phyloP scores from a whole-genome alignment of 2,888 invertebrate genomes.

The Aelia acuminata region DNA sequence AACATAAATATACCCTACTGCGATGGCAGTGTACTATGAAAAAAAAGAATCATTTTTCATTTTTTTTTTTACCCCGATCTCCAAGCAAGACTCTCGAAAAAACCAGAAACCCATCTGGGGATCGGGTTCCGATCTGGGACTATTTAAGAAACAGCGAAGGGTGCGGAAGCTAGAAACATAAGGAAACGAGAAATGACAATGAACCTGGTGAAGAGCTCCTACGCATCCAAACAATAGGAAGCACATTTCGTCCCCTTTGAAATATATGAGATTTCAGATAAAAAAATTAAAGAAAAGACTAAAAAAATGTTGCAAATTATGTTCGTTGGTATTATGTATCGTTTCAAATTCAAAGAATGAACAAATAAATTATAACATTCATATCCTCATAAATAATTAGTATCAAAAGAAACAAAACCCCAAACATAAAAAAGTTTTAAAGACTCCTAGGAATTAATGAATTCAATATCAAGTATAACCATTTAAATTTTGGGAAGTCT shows the following conservation, averaged over 20 bases:
- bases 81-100: background rate
- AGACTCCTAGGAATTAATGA: too few species aligned
- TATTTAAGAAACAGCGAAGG: slow-evolving; percentile 27
- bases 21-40: background rate
- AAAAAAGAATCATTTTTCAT: background rate
- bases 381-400: too few species aligned
- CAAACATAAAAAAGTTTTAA: too few species aligned
- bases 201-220: background rate
- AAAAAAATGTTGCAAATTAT: too few species aligned
- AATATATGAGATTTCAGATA: background rate
- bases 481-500: too few species aligned
- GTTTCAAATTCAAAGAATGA: too few species aligned
- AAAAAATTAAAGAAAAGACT: background rate
- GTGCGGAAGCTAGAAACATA: slow-evolving; percentile 47
- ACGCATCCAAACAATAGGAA: slow-evolving; percentile 46
- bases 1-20: slow-evolving; percentile 12
- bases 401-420: too few species aligned
- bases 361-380: too few species aligned
- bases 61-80: background rate
- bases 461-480: too few species aligned
- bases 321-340: too few species aligned
- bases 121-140: background rate
- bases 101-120: background rate
- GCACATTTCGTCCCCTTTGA: background rate
- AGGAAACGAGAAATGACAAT: slow-evolving; percentile 54